Conservation (phyloP, 2,888 invertebrate genomes). For the Coleophora deauratella region DNA sequence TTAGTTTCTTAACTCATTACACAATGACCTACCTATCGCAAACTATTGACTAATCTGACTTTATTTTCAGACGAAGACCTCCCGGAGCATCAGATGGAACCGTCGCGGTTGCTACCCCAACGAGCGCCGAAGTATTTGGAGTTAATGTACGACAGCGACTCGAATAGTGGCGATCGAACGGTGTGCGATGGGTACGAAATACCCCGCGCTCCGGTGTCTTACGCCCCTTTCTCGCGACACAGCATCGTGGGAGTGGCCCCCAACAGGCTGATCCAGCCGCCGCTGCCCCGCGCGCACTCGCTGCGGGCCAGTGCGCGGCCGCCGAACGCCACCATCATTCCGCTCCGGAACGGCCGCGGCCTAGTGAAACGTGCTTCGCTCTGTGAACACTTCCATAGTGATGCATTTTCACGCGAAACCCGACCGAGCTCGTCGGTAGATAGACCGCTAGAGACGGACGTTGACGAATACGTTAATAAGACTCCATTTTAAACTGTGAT, state of each 20-base stretch:
- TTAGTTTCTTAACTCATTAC: constrained; percentile 39
- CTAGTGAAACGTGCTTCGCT: constrained; percentile 50
- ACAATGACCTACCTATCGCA: no score
- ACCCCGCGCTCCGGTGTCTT: constrained; percentile 56
- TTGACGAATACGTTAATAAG: constrained; percentile 26
- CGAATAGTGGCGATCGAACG: constrained; percentile 34
- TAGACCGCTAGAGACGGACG: no score
- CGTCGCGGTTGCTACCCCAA: constrained; percentile 49
- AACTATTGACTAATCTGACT: background rate
- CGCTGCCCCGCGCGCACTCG: constrained; percentile 48
- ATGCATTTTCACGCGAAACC: no score
- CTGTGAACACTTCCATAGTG: constrained; percentile 32
- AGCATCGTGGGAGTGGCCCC: constrained; percentile 62
- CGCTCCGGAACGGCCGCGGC: constrained; percentile 51
- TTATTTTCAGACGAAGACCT: constrained; percentile 48
- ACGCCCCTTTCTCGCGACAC: constrained; percentile 47
- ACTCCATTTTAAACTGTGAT: constrained; percentile 68
- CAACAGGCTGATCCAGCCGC: constrained; percentile 46
- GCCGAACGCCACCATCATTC: constrained; percentile 58
- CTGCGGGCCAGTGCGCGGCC: constrained; percentile 43
- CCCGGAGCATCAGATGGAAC: constrained; percentile 58
- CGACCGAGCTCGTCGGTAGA: no score
- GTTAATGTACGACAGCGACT: constrained; percentile 75
- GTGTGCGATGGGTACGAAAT: constrained; percentile 77
- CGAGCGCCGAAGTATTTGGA: constrained; percentile 78